These are phyloP conservation scores for Xanthia togata DNA, from an alignment of 2,888 invertebrate genomes.

Conservation along the genomic window DNA sequence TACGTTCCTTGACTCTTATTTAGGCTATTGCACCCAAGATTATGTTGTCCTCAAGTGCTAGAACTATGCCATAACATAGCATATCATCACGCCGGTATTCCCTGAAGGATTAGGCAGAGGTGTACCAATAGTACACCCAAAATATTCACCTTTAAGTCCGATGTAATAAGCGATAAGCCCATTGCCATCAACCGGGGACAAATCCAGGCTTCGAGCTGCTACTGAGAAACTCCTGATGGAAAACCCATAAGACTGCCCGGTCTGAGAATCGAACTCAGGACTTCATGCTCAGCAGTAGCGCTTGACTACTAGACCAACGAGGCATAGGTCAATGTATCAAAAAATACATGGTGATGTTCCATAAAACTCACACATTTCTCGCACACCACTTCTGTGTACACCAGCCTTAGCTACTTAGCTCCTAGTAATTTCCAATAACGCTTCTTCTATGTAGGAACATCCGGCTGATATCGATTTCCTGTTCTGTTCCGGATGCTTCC, in stretches of 20 bases:
- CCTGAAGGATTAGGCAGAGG: no score
- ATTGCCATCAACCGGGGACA: no score
- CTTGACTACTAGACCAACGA: not conserved
- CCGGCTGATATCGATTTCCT: slow-evolving; percentile 41
- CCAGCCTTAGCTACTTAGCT: not conserved
- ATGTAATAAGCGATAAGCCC: no score
- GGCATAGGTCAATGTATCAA: not conserved
- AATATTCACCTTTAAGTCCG: no score
- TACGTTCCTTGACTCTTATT: not conserved
- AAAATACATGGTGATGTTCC: not conserved
- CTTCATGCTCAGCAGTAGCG: not conserved
- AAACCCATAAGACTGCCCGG: not conserved
- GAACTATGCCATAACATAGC: not conserved
- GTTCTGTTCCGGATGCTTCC: slow-evolving; percentile 16
- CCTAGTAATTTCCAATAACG: slow-evolving; percentile 24
- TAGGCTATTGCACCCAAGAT: not conserved
- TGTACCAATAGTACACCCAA: no score
- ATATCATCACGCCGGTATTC: no score
- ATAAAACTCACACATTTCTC: not conserved
- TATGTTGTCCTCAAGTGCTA: not conserved
- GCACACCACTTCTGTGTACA: not conserved
- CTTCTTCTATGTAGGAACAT: slow-evolving; percentile 14
- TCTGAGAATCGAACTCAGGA: not conserved
- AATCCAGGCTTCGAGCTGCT: no score
- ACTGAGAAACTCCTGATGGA: no score